Conservation (phyloP, 2,888 invertebrate genomes). For the Aphidoletes aphidimyza region DNA sequence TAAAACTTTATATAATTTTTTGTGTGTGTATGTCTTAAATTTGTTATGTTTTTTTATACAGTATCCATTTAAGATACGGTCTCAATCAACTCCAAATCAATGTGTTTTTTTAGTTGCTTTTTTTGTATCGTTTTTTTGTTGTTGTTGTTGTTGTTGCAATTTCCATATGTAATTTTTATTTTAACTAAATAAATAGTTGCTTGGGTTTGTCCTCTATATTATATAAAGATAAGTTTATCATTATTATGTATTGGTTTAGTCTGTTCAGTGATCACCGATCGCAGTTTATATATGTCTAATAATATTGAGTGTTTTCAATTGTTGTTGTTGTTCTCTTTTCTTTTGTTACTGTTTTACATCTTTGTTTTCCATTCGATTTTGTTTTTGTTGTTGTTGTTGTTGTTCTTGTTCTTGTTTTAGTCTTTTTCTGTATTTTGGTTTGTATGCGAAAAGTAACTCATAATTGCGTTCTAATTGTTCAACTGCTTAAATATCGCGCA, state of each 20-base stretch:
- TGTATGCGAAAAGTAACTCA: background rate
- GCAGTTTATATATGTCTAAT: background rate
- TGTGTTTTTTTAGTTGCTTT: background rate
- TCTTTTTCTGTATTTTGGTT: too few relatives aligned
- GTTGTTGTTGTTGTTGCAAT: background rate
- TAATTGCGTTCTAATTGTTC: slow-evolving; percentile 29
- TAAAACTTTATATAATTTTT: too few relatives aligned
- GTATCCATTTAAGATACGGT: background rate
- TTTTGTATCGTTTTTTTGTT: background rate
- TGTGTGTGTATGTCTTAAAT: background rate
- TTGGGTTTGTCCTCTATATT: background rate
- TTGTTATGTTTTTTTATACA: background rate
- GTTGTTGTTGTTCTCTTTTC: background rate
- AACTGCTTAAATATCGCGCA: background rate
- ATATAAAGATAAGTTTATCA: slow-evolving; percentile 17
- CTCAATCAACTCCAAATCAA: background rate
- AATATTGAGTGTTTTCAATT: background rate
- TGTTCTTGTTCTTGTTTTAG: too few relatives aligned
- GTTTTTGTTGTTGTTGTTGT: background rate
- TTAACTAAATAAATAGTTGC: slow-evolving; percentile 3
- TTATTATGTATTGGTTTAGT: slow-evolving; percentile 13
- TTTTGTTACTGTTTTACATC: background rate
- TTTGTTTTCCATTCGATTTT: background rate
- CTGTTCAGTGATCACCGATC: slow-evolving; percentile 1
- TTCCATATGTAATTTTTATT: background rate